A percentile compares a stretch with the other conserved stretches of the same genome.
These are phyloP conservation scores for Vannuccia rotundouncinata DNA, from an alignment of 2,888 invertebrate species.

Conservation along the genomic window DNA sequence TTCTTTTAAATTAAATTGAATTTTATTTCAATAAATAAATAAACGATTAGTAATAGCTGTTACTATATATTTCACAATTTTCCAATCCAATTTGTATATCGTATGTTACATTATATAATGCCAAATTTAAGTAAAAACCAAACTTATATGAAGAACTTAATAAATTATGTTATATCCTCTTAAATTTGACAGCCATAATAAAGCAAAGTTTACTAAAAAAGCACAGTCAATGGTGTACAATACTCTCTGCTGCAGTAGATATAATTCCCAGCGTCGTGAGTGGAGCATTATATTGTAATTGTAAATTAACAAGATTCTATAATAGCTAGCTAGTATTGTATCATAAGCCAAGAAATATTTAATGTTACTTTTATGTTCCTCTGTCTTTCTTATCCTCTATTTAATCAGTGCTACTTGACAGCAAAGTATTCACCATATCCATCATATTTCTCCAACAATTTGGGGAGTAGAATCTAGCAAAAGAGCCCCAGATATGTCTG, in stretches of 20 bases:
- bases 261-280: constrained; percentile 7
- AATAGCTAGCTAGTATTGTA: not conserved
- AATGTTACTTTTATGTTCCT: constrained; percentile 22
- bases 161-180: not conserved
- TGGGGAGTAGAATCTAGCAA: not conserved
- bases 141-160: not conserved
- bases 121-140: no score
- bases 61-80: no score
- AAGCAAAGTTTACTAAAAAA: not conserved
- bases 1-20: no score
- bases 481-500: not conserved
- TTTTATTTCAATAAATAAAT: no score
- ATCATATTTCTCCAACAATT: not conserved
- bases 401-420: constrained; percentile 23
- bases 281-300: not conserved
- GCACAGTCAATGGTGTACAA: not conserved
- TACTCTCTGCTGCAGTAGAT: not conserved
- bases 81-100: no score
- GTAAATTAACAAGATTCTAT: constrained; percentile 1
- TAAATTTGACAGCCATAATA: not conserved
- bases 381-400: constrained; percentile 5
- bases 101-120: no score
- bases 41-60: no score
- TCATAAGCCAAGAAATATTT: not conserved
- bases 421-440: constrained; percentile 20